Conservation (phyloP, 1,140 invertebrate genomes). For the Cydia splendana region DNA sequence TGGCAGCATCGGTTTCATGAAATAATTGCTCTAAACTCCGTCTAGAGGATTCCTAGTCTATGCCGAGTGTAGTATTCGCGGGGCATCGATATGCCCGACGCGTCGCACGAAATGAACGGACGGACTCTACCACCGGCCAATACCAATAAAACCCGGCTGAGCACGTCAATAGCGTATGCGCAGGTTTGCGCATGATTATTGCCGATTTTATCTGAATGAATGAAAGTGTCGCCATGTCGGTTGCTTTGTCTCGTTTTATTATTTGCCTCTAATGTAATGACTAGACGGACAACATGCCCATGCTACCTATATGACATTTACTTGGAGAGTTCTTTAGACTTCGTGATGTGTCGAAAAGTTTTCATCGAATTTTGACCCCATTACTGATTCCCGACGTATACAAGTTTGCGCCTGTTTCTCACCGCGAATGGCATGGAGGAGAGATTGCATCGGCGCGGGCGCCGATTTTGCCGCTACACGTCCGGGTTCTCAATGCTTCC, state of each 20-base stretch:
- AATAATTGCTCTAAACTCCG: too few relatives aligned
- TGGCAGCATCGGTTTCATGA: too few relatives aligned
- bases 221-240: constrained; percentile 47
- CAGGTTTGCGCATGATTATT: constrained; percentile 52
- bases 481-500: constrained; percentile 67
- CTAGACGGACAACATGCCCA: not conserved
- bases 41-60: too few relatives aligned
- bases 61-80: constrained; percentile 67
- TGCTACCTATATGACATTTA: not conserved
- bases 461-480: constrained; percentile 64
- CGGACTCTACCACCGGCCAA: constrained; percentile 63
- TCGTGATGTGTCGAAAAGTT: constrained; percentile 1
- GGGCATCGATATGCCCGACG: constrained; percentile 72
- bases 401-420: constrained; percentile 65
- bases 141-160: constrained; percentile 70
- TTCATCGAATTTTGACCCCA: constrained; percentile 54
- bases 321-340: not conserved
- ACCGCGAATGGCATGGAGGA: constrained; percentile 53
- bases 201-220: constrained; percentile 65
- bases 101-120: constrained; percentile 76
- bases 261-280: not conserved
- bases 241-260: constrained; percentile 26
- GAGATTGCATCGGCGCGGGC: constrained; percentile 71
- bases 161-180: constrained; percentile 59
- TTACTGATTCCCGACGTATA: constrained; percentile 61